Percentiles rank a stretch among this genome's conserved stretches.
Conservation (phyloP, 1,140 invertebrate genomes). For the Eupristina koningsbergeri region DNA sequence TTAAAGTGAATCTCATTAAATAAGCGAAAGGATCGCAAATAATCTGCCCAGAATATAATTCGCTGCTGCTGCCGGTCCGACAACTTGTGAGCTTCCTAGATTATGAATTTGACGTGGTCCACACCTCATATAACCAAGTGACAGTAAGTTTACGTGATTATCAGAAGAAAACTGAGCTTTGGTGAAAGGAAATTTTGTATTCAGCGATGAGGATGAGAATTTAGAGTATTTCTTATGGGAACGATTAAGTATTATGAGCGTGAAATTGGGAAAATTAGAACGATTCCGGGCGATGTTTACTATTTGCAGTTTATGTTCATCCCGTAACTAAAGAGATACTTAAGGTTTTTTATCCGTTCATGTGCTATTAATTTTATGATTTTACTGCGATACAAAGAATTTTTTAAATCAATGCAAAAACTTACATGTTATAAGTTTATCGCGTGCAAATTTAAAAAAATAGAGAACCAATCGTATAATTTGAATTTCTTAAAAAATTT, state of each 20-base stretch:
- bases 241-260: not conserved
- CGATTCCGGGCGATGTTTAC: not conserved
- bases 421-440: no score
- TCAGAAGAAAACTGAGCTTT: not conserved
- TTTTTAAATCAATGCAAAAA: no score
- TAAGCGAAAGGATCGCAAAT: not conserved
- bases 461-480: no score
- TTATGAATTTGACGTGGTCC: conserved; percentile 38
- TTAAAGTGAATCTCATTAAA: conserved; percentile 30
- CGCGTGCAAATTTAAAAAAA: no score
- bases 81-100: conserved; percentile 7
- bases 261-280: not conserved
- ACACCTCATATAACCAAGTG: conserved; percentile 12
- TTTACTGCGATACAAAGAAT: no score
- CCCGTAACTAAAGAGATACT: not conserved
- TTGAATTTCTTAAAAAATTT: no score
- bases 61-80: conserved; percentile 3
- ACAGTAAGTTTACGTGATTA: not conserved
- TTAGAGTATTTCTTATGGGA: not conserved
- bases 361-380: no score
- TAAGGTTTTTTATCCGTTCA: not conserved
- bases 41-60: conserved; percentile 22
- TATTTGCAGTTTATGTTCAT: no score
- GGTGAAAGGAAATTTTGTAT: not conserved
- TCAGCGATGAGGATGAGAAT: not conserved